phyloP scores from a whole-genome alignment of 2,113 vertebrate genomes.

The Cepphus grylle region DNA sequence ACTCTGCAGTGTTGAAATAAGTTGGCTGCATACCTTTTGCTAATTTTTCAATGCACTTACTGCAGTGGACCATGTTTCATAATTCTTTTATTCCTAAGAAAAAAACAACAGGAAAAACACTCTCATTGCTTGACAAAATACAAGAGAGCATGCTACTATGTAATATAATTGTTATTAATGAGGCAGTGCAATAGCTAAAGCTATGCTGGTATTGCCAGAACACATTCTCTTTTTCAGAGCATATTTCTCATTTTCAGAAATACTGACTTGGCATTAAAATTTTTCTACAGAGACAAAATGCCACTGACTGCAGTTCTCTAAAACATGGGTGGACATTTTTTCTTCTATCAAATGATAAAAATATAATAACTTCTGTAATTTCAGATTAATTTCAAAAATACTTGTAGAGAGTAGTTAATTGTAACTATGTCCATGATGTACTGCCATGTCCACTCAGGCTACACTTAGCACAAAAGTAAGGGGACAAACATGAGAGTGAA shows the following conservation, averaged over 20 bases:
- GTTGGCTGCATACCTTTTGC: not conserved
- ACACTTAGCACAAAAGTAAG: not conserved
- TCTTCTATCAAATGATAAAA: not conserved
- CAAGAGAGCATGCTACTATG: not conserved
- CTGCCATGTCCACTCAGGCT: not conserved
- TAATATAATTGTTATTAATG: not conserved
- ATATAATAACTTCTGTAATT: not conserved
- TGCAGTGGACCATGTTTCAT: not conserved
- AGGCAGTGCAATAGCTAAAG: not conserved
- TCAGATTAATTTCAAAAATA: not conserved
- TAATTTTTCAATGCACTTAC: not conserved
- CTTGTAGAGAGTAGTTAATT: not conserved
- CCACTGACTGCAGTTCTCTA: not conserved
- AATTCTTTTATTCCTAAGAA: not conserved
- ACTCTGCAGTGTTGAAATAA: not conserved
- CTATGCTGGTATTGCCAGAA: not conserved
- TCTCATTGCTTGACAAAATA: not conserved
- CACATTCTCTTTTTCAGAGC: not conserved
- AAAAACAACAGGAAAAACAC: not conserved
- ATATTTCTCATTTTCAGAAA: not conserved
- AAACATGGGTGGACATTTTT: not conserved
- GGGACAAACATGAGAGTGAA: not conserved
- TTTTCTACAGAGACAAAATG: not conserved
- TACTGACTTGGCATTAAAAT: not conserved
- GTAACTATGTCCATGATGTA: not conserved